phyloP scores from a whole-genome alignment of 2,113 vertebrate genomes.

The Cryptotis parvus region DNA sequence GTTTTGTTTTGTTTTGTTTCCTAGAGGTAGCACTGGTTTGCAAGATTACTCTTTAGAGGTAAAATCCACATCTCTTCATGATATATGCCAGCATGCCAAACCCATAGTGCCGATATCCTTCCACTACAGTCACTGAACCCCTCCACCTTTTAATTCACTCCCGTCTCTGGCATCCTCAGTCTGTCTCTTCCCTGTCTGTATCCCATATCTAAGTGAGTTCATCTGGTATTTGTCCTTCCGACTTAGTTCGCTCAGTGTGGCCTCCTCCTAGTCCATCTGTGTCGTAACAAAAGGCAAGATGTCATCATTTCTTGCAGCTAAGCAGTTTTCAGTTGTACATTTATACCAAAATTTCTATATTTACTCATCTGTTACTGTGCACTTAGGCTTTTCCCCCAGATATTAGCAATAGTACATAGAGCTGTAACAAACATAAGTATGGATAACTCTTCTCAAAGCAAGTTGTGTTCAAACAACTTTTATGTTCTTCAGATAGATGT shows the following conservation, averaged over 20 bases:
- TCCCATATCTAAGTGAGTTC: background rate
- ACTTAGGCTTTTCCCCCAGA: too few species aligned
- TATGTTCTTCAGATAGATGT: too few species aligned
- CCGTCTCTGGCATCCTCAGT: background rate
- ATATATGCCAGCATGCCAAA: background rate
- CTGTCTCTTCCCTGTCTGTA: background rate
- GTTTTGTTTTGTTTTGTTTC: slow-evolving; percentile 34
- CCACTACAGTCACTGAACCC: background rate
- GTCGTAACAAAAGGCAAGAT: background rate
- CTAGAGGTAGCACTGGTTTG: background rate
- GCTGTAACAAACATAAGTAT: too few species aligned
- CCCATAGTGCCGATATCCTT: background rate
- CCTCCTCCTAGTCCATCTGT: background rate
- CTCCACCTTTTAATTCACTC: background rate
- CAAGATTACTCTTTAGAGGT: background rate
- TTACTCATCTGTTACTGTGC: too few species aligned
- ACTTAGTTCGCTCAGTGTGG: background rate
- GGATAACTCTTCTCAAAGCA: too few species aligned
- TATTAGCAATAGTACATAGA: too few species aligned
- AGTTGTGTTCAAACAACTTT: too few species aligned
- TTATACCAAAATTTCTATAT: too few species aligned
- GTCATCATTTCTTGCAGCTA: background rate
- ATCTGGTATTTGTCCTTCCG: background rate
- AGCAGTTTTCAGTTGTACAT: too few species aligned
- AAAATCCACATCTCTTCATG: background rate